phyloP scores from a whole-genome alignment of 1,140 invertebrate genomes.

The Agrypnia vestita region DNA sequence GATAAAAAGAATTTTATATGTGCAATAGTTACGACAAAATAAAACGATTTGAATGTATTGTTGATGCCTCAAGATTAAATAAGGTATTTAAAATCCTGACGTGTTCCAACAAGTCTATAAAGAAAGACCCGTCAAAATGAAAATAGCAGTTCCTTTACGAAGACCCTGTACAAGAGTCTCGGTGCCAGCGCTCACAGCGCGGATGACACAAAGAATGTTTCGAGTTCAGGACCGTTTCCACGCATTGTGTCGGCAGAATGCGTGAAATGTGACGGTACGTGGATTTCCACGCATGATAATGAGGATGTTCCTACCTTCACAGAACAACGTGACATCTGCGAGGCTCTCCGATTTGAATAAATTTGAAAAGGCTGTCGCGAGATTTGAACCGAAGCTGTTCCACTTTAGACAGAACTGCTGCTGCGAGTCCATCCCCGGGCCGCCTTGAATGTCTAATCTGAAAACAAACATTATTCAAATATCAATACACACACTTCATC shows the following conservation, averaged over 20 bases:
- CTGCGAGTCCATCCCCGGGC: conserved; percentile 86
- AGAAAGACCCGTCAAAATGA: no score
- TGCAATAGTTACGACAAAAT: no score
- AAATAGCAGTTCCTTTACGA: no score
- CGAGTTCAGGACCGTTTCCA: background rate
- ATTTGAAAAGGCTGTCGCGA: conserved; percentile 90
- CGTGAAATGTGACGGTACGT: conserved; percentile 1
- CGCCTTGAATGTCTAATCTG: conserved; percentile 75
- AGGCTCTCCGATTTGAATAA: conserved; percentile 92
- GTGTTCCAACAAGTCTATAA: no score
- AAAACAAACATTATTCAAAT: conserved; percentile 50
- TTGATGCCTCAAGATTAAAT: no score
- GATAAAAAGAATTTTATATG: no score
- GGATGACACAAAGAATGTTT: background rate
- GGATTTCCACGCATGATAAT: background rate
- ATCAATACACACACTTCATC: no score
- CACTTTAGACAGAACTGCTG: conserved; percentile 93
- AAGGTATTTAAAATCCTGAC: no score
- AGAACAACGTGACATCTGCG: conserved; percentile 91
- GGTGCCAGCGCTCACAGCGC: background rate
- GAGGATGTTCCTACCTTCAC: conserved; percentile 81
- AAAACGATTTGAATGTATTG: no score
- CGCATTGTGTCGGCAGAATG: background rate
- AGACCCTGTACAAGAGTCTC: no score
- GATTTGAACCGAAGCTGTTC: conserved; percentile 92